Percentiles rank a stretch among this genome's conserved stretches.
Conservation (phyloP, 2,888 invertebrate species). For the Chloroclystis v-ata region DNA sequence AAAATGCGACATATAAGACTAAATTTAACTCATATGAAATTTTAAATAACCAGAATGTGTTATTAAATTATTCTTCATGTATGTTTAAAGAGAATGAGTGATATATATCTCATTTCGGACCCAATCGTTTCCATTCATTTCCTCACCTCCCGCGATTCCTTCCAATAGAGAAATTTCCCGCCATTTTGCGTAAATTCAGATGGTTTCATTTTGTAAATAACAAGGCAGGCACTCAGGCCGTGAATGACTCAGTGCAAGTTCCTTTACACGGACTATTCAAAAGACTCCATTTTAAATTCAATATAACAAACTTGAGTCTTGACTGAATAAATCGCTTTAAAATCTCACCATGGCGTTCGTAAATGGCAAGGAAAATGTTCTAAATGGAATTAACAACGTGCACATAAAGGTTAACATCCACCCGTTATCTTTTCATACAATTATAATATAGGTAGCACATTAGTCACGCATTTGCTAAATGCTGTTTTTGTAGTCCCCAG, state of each 20-base stretch:
- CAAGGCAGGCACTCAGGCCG: background rate
- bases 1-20: too few species aligned
- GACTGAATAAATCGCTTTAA: too few species aligned
- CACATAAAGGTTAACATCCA: conserved; percentile 60
- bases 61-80: too few species aligned
- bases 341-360: conserved; percentile 44
- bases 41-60: too few species aligned
- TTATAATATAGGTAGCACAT: background rate
- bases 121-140: background rate
- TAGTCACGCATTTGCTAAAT: background rate
- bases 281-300: background rate
- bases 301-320: background rate
- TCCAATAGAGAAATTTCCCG: conserved; percentile 16
- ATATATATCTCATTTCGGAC: conserved; percentile 5
- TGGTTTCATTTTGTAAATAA: conserved; percentile 9
- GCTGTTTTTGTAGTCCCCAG: conserved; percentile 54
- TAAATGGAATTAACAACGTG: conserved; percentile 56
- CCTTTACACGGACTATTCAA: background rate
- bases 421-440: background rate
- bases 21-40: too few species aligned
- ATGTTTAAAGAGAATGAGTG: background rate
- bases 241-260: background rate
- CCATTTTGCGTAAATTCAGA: conserved; percentile 13
- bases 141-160: background rate
- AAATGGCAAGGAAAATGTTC: conserved; percentile 64